Evolutionary conservation across 2,888 invertebrate genomes (phyloP).

Genomic region (Aspidiotus destructor): DNA sequence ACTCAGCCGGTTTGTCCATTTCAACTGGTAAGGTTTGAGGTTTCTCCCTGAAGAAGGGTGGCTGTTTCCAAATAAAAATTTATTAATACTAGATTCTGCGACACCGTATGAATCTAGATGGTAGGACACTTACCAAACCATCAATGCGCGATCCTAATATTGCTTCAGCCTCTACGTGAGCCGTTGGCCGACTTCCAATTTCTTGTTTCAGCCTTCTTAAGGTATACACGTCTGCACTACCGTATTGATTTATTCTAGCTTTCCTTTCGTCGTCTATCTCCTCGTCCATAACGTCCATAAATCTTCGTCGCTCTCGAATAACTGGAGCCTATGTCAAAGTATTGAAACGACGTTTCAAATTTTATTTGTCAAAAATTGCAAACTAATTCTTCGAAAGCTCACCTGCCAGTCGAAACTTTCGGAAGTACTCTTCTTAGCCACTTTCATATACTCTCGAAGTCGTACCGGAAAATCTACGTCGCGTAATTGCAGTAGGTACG

Average conservation of each 20-base stretch:
- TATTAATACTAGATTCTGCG: background rate
- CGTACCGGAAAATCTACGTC: constrained; percentile 92
- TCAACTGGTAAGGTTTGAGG: constrained; percentile 73
- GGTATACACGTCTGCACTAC: constrained; percentile 54
- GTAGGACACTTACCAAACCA: constrained; percentile 37
- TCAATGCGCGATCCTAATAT: constrained; percentile 63
- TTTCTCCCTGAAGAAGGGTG: constrained; percentile 88
- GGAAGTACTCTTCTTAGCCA: constrained; percentile 68
- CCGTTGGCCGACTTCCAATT: constrained; percentile 72
- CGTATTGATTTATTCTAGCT: constrained; percentile 68
- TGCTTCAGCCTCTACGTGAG: constrained; percentile 79
- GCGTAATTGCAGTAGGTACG: constrained; percentile 83
- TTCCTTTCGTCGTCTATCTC: constrained; percentile 85
- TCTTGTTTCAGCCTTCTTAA: constrained; percentile 71
- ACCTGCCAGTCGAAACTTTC: constrained; percentile 63
- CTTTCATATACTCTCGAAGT: constrained; percentile 86
- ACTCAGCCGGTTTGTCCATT: constrained; percentile 64
- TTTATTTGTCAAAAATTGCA: no score
- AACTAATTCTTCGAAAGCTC: constrained; percentile 39
- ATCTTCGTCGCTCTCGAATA: constrained; percentile 78
- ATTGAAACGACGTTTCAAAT: constrained; percentile 31
- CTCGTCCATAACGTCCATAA: constrained; percentile 91
- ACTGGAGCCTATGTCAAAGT: constrained; percentile 55
- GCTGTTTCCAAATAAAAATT: constrained; percentile 42
- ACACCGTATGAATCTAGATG: background rate